Evolutionary conservation across 2,888 invertebrate genomes (phyloP).

Genomic region (Diploptera punctata): DNA sequence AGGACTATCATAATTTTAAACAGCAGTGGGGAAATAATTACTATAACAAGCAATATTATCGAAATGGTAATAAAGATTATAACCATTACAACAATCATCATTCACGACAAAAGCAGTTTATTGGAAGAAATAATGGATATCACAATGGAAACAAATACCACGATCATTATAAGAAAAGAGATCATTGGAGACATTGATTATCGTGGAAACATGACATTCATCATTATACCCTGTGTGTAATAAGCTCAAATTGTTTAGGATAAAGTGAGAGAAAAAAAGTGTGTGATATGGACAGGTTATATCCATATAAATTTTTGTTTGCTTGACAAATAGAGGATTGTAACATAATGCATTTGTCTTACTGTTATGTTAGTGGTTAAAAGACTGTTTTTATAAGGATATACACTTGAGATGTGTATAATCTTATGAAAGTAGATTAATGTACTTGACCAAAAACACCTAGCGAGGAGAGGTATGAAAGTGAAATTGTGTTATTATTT

Average conservation of each 20-base stretch:
- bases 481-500: too few species aligned
- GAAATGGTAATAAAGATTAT: background rate
- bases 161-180: conserved; percentile 12
- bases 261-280: too few species aligned
- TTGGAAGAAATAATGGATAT: conserved; percentile 11
- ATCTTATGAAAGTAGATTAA: too few species aligned
- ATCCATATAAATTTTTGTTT: background rate
- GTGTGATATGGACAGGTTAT: background rate
- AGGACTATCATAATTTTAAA: conserved; percentile 60
- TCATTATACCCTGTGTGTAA: background rate
- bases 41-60: conserved; percentile 6
- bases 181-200: conserved; percentile 21
- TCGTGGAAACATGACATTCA: background rate
- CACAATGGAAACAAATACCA: conserved; percentile 17
- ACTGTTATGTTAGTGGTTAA: too few species aligned
- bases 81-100: background rate
- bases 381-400: too few species aligned
- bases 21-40: conserved; percentile 29
- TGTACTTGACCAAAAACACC: too few species aligned
- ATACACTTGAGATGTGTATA: too few species aligned
- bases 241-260: background rate
- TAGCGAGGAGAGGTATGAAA: too few species aligned
- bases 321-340: background rate
- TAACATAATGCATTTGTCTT: too few species aligned
- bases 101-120: conserved; percentile 8